Percentiles rank a stretch among this genome's conserved stretches.
phyloP scores from a whole-genome alignment of 2,888 invertebrate genomes.

The Thecocarcelia acutangulata region DNA sequence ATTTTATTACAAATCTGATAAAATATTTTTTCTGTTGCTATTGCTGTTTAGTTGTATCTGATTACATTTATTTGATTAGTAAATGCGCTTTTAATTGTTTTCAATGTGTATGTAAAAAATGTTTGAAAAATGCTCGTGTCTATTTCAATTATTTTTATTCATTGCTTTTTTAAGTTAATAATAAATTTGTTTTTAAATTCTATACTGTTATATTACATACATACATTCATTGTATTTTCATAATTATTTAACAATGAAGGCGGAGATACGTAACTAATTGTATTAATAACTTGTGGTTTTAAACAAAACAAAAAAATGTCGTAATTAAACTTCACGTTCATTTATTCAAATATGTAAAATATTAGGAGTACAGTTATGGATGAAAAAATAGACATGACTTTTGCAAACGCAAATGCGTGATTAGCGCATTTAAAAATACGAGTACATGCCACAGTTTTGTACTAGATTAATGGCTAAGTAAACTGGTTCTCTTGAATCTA shows the following conservation, averaged over 20 bases:
- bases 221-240: constrained; percentile 31
- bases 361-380: too few species aligned
- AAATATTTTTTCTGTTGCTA: neutral
- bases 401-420: too few species aligned
- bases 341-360: too few species aligned
- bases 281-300: constrained; percentile 45
- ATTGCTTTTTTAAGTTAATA: constrained; percentile 39
- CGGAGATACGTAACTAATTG: constrained; percentile 27
- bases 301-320: constrained; percentile 5
- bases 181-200: constrained; percentile 38
- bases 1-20: constrained; percentile 13
- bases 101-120: constrained; percentile 69
- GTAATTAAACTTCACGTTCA: too few species aligned
- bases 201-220: constrained; percentile 8
- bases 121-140: constrained; percentile 51
- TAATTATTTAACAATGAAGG: constrained; percentile 24
- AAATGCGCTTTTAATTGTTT: constrained; percentile 73
- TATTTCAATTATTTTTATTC: constrained; percentile 59
- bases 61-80: constrained; percentile 50
- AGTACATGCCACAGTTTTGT: too few species aligned
- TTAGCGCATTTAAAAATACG: too few species aligned
- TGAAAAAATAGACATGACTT: too few species aligned
- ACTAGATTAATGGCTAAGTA: too few species aligned
- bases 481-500: too few species aligned
- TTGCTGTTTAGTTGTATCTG: constrained; percentile 18